Evolutionary conservation across 2,888 invertebrate genomes (phyloP).

Genomic region (Gibbula magus): DNA sequence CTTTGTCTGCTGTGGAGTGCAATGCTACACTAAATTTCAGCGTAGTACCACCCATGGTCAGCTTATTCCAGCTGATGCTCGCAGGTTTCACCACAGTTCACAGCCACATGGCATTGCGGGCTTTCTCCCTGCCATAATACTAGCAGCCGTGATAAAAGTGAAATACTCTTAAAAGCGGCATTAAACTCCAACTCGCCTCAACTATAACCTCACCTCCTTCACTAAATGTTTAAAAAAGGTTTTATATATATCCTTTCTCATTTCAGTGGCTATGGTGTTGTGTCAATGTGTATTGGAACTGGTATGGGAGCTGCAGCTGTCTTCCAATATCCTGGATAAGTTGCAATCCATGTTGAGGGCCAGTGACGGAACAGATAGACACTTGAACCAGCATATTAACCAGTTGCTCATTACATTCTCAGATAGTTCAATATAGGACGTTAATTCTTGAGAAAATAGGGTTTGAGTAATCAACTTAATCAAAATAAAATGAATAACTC

Average conservation of each 20-base stretch:
- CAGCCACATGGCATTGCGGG: too few relatives aligned
- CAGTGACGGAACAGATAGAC: background rate
- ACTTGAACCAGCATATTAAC: background rate
- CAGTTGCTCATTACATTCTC: background rate
- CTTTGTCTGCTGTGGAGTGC: too few relatives aligned
- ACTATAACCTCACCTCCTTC: too few relatives aligned
- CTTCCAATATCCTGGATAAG: slow-evolving; percentile 60
- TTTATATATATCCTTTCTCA: background rate
- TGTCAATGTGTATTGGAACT: slow-evolving; percentile 71
- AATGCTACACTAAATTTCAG: too few relatives aligned
- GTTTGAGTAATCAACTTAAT: background rate
- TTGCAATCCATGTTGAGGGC: background rate
- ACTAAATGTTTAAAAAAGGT: too few relatives aligned
- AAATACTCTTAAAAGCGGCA: too few relatives aligned
- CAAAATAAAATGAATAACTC: background rate
- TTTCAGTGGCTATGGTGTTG: slow-evolving; percentile 64
- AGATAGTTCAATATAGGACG: background rate
- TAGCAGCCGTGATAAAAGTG: too few relatives aligned
- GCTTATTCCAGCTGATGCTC: too few relatives aligned
- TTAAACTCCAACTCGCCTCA: too few relatives aligned
- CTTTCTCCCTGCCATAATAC: too few relatives aligned
- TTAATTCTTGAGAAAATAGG: background rate
- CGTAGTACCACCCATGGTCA: too few relatives aligned
- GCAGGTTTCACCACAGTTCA: too few relatives aligned
- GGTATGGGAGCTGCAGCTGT: slow-evolving; percentile 72